A percentile compares a stretch with the other conserved stretches of the same genome.
phyloP scores from a whole-genome alignment of 92 coral and sea anemone species.

The Parazoanthus atlanticus region DNA sequence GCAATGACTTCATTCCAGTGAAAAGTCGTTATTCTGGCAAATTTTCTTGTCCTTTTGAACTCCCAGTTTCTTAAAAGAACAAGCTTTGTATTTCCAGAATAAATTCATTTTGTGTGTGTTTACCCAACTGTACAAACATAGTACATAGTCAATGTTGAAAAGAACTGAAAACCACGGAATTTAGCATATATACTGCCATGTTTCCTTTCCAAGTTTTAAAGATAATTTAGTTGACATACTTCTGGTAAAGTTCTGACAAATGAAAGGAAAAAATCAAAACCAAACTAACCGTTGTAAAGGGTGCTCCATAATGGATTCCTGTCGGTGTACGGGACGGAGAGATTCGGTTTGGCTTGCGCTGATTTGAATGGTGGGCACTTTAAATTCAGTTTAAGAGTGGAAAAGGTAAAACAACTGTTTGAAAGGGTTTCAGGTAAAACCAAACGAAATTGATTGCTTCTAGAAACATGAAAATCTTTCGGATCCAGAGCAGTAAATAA shows the following conservation, averaged over 20 bases:
- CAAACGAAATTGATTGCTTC: neutral
- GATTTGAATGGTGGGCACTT: neutral
- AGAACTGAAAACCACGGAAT: neutral
- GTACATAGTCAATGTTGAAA: neutral
- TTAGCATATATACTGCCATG: neutral
- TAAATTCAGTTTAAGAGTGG: neutral
- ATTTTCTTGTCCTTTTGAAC: neutral
- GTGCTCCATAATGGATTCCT: neutral
- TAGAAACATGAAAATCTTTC: neutral
- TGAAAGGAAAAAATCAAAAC: neutral
- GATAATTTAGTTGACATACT: neutral
- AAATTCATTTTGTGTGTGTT: neutral
- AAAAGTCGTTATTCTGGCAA: neutral
- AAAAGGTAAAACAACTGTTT: neutral
- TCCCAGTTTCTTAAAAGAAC: neutral
- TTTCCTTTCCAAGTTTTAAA: neutral
- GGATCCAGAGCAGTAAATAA: neutral
- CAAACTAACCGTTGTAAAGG: neutral
- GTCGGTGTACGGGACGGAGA: neutral
- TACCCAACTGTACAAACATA: slow-evolving; percentile 7
- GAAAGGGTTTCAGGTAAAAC: neutral
- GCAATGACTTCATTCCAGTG: neutral
- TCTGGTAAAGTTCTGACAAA: neutral
- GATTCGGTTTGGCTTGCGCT: neutral
- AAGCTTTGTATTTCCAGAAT: neutral